Evolutionary conservation across 2,888 invertebrate species (phyloP), one percentile per base, ranked within the genome.

Genomic region (Phyllotreta cruciferae): DNA sequence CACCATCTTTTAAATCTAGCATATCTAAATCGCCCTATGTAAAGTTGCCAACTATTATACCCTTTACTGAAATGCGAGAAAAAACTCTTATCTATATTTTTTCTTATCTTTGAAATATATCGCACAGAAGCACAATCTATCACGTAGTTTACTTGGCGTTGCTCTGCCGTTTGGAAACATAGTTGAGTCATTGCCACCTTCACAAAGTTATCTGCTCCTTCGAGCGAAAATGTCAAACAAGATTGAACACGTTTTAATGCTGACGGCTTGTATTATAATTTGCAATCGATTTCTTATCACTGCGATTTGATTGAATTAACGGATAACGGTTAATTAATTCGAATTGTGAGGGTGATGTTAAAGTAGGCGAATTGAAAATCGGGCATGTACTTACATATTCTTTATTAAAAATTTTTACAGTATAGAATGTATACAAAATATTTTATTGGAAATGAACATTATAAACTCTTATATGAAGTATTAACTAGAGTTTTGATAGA

Each of bases 171-270:
- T 47, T 63, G 11, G 42, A 11, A 49, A 36, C 37, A 53, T 47
- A 24, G 42, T 52, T 9, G 39, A 24, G n/a, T 24, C 24, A 47
- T 47, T 34, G 39, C 37, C 44, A 44, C 8, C 60, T 45, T 11
- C 53, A 60, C 62, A 57, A 58, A 66, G 57, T 64, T 68, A 68
- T 64, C 66, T 56, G 57, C 41, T 61, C 56, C 36, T 56, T 68
- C 62, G 54, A 64, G 57, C 62, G 64, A 63, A 66, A 62, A 64
- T 68, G 66, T 66, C 64, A 64, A 66, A 64, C 41, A 68, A 68
- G 66, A 68, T 68, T 66, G 68, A 68, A 61, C 64, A 64, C 66
- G 49, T 61, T 58, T 66, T 50, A 54, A 42, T 38, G 52, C 60
- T 62, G 56, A 56, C 56, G 60, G 62, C 65, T 42, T 60, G 64